Evolutionary conservation across 2,797 vertebrate genomes (phyloP).

Genomic region (Hirundo rustica): DNA sequence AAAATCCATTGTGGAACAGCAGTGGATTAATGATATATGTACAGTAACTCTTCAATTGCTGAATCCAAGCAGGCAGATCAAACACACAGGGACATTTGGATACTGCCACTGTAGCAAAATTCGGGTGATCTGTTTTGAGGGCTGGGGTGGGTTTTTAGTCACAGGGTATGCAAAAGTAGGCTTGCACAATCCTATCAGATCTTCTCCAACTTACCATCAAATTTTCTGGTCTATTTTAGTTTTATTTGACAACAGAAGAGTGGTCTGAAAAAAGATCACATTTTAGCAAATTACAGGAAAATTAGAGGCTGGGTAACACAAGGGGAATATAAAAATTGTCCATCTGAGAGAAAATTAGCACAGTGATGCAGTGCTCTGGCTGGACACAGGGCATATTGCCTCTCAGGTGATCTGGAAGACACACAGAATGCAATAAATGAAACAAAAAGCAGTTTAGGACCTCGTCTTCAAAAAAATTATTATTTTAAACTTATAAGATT

Average conservation of each 20-base stretch:
- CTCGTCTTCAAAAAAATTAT: fast-evolving
- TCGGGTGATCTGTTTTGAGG: neutral
- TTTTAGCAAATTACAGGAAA: neutral
- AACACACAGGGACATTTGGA: neutral
- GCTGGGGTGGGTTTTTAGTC: neutral
- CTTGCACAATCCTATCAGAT: neutral
- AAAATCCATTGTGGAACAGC: neutral
- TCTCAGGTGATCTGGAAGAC: neutral
- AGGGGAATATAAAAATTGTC: neutral
- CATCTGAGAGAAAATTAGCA: neutral
- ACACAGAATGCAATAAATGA: neutral
- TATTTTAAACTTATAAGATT: neutral
- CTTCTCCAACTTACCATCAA: neutral
- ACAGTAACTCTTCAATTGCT: neutral
- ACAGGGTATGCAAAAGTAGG: neutral
- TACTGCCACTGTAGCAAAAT: neutral
- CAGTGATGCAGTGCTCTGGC: neutral
- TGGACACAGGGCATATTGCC: neutral
- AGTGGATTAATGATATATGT: neutral
- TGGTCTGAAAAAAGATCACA: neutral
- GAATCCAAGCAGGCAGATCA: neutral
- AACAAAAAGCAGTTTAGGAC: neutral
- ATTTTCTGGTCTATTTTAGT: neutral
- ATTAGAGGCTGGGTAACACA: neutral
- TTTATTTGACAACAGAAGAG: neutral